Conservation (phyloP, 2,113 vertebrate genomes). For the Sphyrna mokarran region DNA sequence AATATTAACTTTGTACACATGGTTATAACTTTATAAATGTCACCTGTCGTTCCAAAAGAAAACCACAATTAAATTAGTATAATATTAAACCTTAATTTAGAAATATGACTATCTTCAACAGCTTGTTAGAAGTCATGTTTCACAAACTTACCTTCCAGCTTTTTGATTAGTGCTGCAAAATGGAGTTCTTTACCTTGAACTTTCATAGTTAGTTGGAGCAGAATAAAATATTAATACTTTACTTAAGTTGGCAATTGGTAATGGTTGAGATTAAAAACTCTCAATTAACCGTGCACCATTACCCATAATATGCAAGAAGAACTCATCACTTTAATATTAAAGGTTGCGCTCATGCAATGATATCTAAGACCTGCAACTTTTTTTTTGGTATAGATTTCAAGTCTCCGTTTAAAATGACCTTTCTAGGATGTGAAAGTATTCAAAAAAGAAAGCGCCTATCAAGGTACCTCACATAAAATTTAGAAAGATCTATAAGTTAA, state of each 20-base stretch:
- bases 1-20: constrained; percentile 38
- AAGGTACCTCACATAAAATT: neutral
- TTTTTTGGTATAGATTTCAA: neutral
- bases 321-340: neutral
- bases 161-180: neutral
- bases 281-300: neutral
- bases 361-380: neutral
- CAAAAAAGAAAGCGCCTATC: neutral
- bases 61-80: constrained; percentile 30
- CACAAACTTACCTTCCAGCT: neutral
- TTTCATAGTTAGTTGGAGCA: neutral
- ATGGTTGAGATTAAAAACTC: constrained; percentile 7
- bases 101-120: neutral
- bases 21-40: constrained; percentile 23
- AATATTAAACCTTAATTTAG: constrained; percentile 8
- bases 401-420: neutral
- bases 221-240: neutral
- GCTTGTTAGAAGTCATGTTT: neutral
- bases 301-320: neutral
- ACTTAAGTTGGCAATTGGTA: neutral
- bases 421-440: neutral
- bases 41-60: neutral
- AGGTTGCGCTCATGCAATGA: neutral
- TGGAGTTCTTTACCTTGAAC: neutral
- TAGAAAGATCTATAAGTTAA: constrained; percentile 2